Conservation (phyloP, 2,113 vertebrate genomes). For the Bubo bubo region DNA sequence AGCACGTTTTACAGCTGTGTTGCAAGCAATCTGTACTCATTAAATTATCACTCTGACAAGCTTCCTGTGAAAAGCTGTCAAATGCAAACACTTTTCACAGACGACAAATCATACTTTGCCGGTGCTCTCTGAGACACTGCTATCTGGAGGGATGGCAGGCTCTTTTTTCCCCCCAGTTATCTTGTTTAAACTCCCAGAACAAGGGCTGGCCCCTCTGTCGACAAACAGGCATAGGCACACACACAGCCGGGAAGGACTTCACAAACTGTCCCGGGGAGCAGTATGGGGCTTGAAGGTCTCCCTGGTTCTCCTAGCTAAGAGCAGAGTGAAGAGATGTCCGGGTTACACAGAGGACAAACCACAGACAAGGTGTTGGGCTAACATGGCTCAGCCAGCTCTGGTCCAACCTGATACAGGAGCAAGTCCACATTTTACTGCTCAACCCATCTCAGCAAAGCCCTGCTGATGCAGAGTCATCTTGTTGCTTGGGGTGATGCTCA, state of each 20-base stretch:
- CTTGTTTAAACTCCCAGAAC: background rate
- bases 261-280: background rate
- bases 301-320: background rate
- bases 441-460: background rate
- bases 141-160: background rate
- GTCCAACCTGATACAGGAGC: background rate
- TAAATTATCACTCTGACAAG: constrained; percentile 72
- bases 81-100: constrained; percentile 46
- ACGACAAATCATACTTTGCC: constrained; percentile 46
- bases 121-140: background rate
- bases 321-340: background rate
- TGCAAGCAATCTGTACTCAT: constrained; percentile 65
- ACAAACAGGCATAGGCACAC: background rate
- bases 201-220: background rate
- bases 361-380: background rate
- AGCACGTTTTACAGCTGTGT: constrained; percentile 68
- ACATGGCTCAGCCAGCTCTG: background rate
- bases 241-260: background rate
- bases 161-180: background rate
- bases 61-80: constrained; percentile 63
- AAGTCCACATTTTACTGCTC: background rate
- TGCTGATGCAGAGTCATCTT: background rate
- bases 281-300: background rate
- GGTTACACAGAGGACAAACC: fast-evolving
- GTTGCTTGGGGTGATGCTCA: background rate